A percentile compares a stretch with the other conserved stretches of the same genome.
Conservation (phyloP, 2,113 vertebrate species). For the Corythoichthys haematopterus region DNA sequence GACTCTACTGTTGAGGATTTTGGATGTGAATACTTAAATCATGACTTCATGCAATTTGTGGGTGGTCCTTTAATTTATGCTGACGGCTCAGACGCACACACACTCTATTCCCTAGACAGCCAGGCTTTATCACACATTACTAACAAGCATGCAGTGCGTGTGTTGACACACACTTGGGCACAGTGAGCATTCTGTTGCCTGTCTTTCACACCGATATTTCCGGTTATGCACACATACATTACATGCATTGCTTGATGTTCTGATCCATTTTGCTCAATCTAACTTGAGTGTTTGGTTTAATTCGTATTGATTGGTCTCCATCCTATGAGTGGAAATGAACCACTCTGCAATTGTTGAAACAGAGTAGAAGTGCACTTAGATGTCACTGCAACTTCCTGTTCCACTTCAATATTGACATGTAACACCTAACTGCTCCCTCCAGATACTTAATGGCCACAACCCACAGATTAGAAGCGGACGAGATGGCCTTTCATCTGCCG, state of each 20-base stretch:
- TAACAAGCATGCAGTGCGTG: slow-evolving; percentile 42
- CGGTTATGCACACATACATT: slow-evolving; percentile 4
- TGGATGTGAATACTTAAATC: background rate
- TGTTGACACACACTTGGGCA: slow-evolving; percentile 34
- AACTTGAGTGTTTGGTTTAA: background rate
- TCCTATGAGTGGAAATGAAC: background rate
- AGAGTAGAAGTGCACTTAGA: slow-evolving; percentile 54
- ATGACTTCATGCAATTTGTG: background rate
- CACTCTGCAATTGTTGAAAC: slow-evolving; percentile 22
- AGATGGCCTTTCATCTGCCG: slow-evolving; percentile 37
- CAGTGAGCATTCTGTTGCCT: slow-evolving; percentile 47
- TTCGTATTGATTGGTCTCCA: background rate
- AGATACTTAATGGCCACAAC: slow-evolving; percentile 41
- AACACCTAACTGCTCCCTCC: slow-evolving; percentile 9
- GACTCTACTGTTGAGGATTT: background rate
- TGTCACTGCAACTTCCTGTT: slow-evolving; percentile 58
- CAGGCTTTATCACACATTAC: slow-evolving; percentile 48
- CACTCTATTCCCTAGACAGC: slow-evolving; percentile 19
- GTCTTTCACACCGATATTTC: slow-evolving; percentile 13
- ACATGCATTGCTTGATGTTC: slow-evolving; percentile 3
- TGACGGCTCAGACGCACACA: slow-evolving; percentile 40
- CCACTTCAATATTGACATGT: slow-evolving; percentile 44
- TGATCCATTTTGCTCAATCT: background rate
- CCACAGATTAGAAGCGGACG: slow-evolving; percentile 29
- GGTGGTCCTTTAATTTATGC: slow-evolving; percentile 54